Evolutionary conservation across 2,797 vertebrate species (phyloP), one percentile per base, ranked within the genome.

Genomic region (Chaunax sp.): DNA sequence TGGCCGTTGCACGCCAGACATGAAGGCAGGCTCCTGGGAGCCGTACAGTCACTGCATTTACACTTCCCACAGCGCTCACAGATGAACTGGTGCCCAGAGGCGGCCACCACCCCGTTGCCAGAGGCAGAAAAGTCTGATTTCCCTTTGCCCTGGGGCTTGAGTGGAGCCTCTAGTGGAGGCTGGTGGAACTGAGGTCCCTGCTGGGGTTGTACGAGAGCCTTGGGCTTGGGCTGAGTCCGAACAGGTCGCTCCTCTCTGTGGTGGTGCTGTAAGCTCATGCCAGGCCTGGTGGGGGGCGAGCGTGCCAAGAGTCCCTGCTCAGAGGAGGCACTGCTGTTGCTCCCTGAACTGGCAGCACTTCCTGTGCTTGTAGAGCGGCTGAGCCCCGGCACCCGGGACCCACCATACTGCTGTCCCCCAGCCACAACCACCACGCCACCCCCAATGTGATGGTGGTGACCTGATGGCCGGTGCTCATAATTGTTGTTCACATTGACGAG

Each of bases 11-110:
- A 99, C 18, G 95, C 96, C 93, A 98, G 78, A 75, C 96, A 96
- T 0, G 97, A 95, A 0, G 98, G 97, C 76, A 98, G 94, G 61
- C 95, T 92, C 84, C 96, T 79, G 0, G 97, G 97, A 0, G 96
- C 95, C 1, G 95, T 98, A 92, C 98, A 99, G 49, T 98, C 97
- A 0, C 91, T 83, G 50, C 97, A 99, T 84, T 98, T 98, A 92
- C 97, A 99, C 89, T 96, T 97, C 67, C 96, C 96, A n/a, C 98
- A 99, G 72, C 88, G 93, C 70, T 98, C 97, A 30, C 98, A 99
- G 84, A 99, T 97, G 78, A 98, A 98, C 85, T 95, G 93, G 93
- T 98, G 97, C 65, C 94, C 94, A 0, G 93, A 86, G 69, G 91
- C 90, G 77, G 77, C 90, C 62, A 26, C 69, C 40, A 38, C 57